These are phyloP conservation scores for Napeogenes inachia DNA, from an alignment of 2,888 invertebrate species.

Conservation along the genomic window DNA sequence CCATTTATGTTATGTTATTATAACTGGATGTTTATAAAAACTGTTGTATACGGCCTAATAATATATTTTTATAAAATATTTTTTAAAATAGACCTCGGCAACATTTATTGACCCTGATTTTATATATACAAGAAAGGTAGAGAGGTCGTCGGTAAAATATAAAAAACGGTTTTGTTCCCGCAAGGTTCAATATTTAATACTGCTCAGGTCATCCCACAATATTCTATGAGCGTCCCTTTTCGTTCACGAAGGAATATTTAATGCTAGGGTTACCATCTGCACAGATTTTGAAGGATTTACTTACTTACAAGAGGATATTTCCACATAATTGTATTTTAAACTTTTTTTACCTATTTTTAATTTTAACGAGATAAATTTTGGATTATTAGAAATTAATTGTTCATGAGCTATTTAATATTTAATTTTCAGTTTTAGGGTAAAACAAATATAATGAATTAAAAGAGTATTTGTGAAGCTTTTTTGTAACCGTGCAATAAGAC, in stretches of 20 bases:
- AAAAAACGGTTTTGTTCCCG: constrained; percentile 5
- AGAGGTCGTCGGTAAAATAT: not conserved
- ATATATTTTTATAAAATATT: too few relatives aligned
- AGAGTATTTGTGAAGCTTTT: too few relatives aligned
- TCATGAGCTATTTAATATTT: too few relatives aligned
- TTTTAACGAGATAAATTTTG: not conserved
- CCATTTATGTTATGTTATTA: too few relatives aligned
- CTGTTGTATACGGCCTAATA: too few relatives aligned
- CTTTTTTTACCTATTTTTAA: too few relatives aligned
- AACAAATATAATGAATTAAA: too few relatives aligned
- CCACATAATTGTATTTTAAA: not conserved
- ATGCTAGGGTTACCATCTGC: constrained; percentile 14
- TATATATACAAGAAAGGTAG: constrained; percentile 1
- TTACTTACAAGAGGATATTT: constrained; percentile 2
- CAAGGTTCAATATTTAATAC: constrained; percentile 7
- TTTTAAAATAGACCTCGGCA: not conserved
- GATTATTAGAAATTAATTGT: too few relatives aligned
- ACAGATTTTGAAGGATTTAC: constrained; percentile 17
- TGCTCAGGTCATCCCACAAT: constrained; percentile 6
- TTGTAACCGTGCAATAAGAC: too few relatives aligned
- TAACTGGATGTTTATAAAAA: too few relatives aligned
- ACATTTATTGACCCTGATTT: not conserved
- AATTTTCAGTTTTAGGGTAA: too few relatives aligned
- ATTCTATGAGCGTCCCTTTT: constrained; percentile 28
- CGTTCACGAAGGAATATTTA: constrained; percentile 18